Percentiles rank a stretch among this genome's conserved stretches.
Evolutionary conservation across 2,113 vertebrate species (phyloP).

Genomic region (Eublepharis macularius): DNA sequence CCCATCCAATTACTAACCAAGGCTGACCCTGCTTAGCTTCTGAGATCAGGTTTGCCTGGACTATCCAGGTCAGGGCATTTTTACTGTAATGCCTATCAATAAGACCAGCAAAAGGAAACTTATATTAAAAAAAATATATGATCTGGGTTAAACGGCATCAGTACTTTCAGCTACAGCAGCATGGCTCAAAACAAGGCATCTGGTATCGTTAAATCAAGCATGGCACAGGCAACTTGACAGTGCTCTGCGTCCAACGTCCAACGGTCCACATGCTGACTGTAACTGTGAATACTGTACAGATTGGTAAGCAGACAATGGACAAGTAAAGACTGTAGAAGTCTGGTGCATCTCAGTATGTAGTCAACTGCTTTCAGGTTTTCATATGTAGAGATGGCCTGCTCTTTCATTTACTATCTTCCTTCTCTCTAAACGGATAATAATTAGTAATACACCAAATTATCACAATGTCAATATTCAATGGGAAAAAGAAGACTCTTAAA

Average conservation of each 20-base stretch:
- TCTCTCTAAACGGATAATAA: not conserved
- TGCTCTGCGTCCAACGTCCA: too few relatives aligned
- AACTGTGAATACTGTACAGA: not conserved
- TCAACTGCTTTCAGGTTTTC: not conserved
- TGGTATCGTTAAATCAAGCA: not conserved
- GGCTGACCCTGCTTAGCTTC: too few relatives aligned
- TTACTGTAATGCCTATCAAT: not conserved
- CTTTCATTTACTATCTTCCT: not conserved
- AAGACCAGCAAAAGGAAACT: not conserved
- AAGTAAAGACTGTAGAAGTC: not conserved
- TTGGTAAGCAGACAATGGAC: not conserved
- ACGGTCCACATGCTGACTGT: not conserved
- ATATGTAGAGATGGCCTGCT: not conserved
- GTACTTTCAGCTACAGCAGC: not conserved
- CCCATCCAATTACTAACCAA: too few relatives aligned
- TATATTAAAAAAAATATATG: not conserved
- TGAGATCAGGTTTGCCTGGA: too few relatives aligned
- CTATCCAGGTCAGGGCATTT: too few relatives aligned
- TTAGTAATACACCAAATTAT: not conserved
- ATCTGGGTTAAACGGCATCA: not conserved
- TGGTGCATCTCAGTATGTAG: not conserved
- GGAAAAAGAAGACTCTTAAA: too few relatives aligned
- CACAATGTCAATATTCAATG: not conserved
- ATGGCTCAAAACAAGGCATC: not conserved
- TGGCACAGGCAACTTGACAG: not conserved